phyloP scores from a whole-genome alignment of 2,113 vertebrate genomes.

The Trinectes maculatus region DNA sequence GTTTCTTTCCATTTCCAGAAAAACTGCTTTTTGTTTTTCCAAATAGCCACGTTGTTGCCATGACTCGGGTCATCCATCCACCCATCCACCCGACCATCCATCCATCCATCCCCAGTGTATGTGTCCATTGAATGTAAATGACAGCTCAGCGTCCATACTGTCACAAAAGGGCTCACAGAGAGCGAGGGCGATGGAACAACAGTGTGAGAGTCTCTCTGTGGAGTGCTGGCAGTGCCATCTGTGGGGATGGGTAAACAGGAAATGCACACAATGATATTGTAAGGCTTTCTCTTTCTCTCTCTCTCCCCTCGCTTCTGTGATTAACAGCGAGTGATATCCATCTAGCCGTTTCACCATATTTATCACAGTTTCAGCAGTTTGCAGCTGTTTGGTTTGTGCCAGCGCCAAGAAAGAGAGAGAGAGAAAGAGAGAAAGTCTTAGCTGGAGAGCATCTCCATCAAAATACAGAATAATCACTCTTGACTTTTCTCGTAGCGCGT shows the following conservation, averaged over 20 bases:
- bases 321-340: constrained; percentile 79
- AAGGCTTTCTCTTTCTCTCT: constrained; percentile 54
- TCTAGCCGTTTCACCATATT: constrained; percentile 80
- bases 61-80: constrained; percentile 71
- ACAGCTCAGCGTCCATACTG: constrained; percentile 73
- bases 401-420: constrained; percentile 2
- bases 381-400: constrained; percentile 75
- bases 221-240: constrained; percentile 70
- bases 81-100: constrained; percentile 62
- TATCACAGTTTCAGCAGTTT: constrained; percentile 72
- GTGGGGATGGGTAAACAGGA: constrained; percentile 73
- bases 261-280: constrained; percentile 73
- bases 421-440: constrained; percentile 14
- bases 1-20: constrained; percentile 73
- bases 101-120: constrained; percentile 58
- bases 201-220: constrained; percentile 63
- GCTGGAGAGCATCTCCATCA: constrained; percentile 28
- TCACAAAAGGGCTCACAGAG: constrained; percentile 79
- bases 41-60: constrained; percentile 73
- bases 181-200: constrained; percentile 63
- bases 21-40: constrained; percentile 72
- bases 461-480: constrained; percentile 33
- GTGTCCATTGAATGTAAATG: constrained; percentile 78
- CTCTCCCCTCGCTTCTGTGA: constrained; percentile 63
- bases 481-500: constrained; percentile 32